Conservation (phyloP, 2,797 vertebrate genomes). For the Artibeus lituratus region DNA sequence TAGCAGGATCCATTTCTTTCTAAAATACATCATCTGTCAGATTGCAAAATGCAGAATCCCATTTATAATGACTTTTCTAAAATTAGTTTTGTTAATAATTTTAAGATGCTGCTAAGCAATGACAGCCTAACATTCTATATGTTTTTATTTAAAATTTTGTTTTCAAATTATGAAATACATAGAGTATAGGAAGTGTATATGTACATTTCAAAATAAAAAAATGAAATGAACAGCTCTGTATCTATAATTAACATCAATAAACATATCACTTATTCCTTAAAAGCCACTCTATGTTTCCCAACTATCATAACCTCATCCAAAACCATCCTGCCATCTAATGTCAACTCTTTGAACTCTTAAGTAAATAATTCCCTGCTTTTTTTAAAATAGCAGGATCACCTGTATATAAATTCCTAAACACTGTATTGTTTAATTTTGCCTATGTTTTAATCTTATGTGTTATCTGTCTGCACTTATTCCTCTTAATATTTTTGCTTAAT, state of each 20-base stretch:
- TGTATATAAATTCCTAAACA: not conserved
- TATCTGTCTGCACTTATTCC: not conserved
- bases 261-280: not conserved
- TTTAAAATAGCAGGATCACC: not conserved
- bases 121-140: not conserved
- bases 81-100: constrained; percentile 15
- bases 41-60: not conserved
- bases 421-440: not conserved
- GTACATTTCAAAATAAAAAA: not conserved
- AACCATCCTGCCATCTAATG: not conserved
- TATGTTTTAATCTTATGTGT: not conserved
- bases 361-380: not conserved
- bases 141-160: constrained; percentile 7
- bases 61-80: constrained; percentile 22
- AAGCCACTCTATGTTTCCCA: not conserved
- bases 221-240: not conserved
- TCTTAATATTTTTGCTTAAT: not conserved
- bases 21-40: constrained; percentile 35
- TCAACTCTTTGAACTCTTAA: not conserved
- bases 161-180: not conserved
- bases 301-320: not conserved
- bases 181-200: not conserved
- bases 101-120: not conserved
- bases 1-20: not conserved
- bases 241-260: not conserved